These are phyloP conservation scores for Petromus typicus DNA, from an alignment of 2,113 vertebrate species.

Conservation along the genomic window DNA sequence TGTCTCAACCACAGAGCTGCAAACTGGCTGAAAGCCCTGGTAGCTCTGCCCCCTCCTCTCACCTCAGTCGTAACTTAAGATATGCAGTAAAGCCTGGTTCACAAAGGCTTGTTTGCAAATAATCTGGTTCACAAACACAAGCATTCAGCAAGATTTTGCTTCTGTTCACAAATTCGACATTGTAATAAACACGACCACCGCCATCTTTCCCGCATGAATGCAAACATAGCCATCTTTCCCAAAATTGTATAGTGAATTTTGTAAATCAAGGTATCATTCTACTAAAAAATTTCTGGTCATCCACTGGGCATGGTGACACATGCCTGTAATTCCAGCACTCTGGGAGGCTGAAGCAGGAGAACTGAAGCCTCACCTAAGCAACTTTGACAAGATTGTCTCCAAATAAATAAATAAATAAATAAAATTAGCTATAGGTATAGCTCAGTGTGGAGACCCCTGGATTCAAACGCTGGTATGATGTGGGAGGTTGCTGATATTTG, in stretches of 20 bases:
- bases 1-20: conserved; percentile 5
- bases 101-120: neutral
- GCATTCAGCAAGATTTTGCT: neutral
- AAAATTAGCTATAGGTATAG: neutral
- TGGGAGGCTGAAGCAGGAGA: neutral
- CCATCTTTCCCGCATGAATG: neutral
- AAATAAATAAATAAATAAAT: neutral
- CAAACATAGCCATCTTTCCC: neutral
- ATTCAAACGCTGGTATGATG: neutral
- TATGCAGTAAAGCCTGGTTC: neutral
- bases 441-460: neutral
- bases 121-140: neutral
- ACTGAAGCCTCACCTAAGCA: neutral
- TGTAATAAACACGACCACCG: neutral
- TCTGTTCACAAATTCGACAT: neutral
- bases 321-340: neutral
- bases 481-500: neutral
- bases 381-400: neutral
- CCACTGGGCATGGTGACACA: neutral
- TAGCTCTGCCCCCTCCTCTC: neutral
- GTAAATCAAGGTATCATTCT: neutral
- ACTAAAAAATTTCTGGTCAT: neutral
- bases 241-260: neutral
- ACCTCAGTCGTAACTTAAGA: neutral
- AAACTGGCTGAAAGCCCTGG: neutral